These are phyloP conservation scores for Synodontis membranacea DNA, from an alignment of 2,113 vertebrate species.

Conservation along the genomic window DNA sequence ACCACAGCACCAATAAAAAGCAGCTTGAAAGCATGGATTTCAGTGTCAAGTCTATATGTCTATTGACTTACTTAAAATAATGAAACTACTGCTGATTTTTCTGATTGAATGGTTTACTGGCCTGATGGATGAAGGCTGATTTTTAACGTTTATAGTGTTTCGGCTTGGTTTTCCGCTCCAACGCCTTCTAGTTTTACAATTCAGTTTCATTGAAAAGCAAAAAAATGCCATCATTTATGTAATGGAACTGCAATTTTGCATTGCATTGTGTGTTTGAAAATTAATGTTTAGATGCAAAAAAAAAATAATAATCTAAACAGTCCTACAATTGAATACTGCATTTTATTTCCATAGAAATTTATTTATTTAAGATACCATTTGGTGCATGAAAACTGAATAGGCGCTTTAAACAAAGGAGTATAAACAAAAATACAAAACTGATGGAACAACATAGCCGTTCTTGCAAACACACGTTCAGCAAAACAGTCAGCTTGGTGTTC, in stretches of 20 bases:
- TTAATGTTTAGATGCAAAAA: neutral
- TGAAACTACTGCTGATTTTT: neutral
- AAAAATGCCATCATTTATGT: neutral
- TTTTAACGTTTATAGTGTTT: neutral
- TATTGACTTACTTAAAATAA: neutral
- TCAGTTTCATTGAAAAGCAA: neutral
- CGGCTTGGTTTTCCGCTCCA: neutral
- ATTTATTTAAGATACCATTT: neutral
- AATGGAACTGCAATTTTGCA: neutral
- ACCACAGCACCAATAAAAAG: neutral
- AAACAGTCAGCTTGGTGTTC: neutral
- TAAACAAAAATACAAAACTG: neutral
- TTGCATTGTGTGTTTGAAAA: neutral
- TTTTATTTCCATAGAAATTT: neutral
- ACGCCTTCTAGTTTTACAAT: neutral
- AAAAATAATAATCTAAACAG: neutral
- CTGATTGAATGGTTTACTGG: neutral
- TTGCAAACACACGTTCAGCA: too few relatives aligned
- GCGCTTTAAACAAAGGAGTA: neutral
- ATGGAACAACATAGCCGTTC: neutral
- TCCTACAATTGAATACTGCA: neutral
- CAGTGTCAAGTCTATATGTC: neutral
- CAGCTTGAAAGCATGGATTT: neutral
- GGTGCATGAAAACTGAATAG: neutral
- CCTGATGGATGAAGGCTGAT: neutral